phyloP scores from a whole-genome alignment of 2,888 invertebrate genomes.

The Cheilosia scutellata region DNA sequence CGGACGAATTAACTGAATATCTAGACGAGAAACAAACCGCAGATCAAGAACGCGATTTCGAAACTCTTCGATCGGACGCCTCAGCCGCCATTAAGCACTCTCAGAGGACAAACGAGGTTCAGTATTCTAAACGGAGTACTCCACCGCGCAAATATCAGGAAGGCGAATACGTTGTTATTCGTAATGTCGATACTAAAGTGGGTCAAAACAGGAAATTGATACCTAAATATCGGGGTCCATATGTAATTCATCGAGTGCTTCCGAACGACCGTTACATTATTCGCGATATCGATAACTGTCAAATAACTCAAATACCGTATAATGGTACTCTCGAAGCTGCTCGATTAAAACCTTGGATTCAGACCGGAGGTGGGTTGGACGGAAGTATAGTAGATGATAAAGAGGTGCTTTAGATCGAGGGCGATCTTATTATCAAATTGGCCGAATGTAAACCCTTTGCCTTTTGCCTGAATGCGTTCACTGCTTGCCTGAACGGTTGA shows the following conservation, averaged over 20 bases:
- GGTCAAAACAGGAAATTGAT: slow-evolving; percentile 27
- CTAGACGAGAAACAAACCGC: slow-evolving; percentile 13
- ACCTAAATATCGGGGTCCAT: slow-evolving; percentile 39
- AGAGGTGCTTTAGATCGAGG: slow-evolving; percentile 1
- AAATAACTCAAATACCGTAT: slow-evolving; percentile 39
- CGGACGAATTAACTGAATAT: slow-evolving; percentile 30
- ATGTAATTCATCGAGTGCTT: slow-evolving; percentile 35
- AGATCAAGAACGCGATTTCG: background rate
- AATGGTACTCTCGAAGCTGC: slow-evolving; percentile 18
- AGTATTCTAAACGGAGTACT: slow-evolving; percentile 27
- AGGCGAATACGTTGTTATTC: slow-evolving; percentile 27
- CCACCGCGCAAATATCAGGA: slow-evolving; percentile 12
- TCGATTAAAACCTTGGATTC: slow-evolving; percentile 14
- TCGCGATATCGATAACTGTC: slow-evolving; percentile 38
- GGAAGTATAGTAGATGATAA: background rate
- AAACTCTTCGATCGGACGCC: background rate
- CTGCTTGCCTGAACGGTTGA: too few species aligned
- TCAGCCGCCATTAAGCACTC: background rate
- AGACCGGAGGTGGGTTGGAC: background rate
- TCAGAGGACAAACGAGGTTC: slow-evolving; percentile 1
- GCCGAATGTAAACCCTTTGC: background rate
- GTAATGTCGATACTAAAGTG: slow-evolving; percentile 22
- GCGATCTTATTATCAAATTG: background rate
- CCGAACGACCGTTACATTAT: slow-evolving; percentile 44
- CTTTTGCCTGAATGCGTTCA: background rate